Conservation (phyloP, 53 echinoderm and acorn worm species). For the Hippasteria phrygiana region DNA sequence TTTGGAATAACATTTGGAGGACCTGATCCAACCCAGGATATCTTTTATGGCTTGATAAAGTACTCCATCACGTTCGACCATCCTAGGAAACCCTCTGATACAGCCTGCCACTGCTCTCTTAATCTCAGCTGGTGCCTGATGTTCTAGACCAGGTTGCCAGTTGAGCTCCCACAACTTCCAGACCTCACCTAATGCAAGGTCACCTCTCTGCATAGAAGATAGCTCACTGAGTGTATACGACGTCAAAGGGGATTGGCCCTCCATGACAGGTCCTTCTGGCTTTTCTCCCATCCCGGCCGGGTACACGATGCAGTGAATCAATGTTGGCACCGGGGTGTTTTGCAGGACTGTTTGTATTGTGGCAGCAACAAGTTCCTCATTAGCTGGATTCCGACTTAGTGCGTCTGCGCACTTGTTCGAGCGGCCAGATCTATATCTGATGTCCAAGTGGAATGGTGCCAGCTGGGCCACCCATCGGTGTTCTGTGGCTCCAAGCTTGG, state of each 20-base stretch:
- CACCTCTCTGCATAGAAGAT: too few species aligned
- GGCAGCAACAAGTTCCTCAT: not conserved
- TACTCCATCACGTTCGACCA: not conserved
- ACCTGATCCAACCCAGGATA: not conserved
- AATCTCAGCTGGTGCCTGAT: not conserved
- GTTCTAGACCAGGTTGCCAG: not conserved
- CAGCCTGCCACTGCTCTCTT: not conserved
- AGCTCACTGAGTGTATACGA: too few species aligned
- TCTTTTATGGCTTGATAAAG: not conserved
- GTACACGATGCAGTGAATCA: not conserved
- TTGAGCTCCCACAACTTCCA: not conserved
- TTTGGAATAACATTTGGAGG: slow-evolving; percentile 45
- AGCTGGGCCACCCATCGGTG: too few species aligned
- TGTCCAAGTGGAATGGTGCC: slow-evolving; percentile 50
- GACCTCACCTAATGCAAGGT: too few species aligned
- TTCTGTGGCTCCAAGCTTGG: too few species aligned
- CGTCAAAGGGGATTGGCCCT: too few species aligned
- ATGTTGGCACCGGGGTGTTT: not conserved
- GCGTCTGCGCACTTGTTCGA: too few species aligned
- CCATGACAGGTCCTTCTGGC: too few species aligned
- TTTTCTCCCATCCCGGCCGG: not conserved
- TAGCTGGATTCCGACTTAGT: slow-evolving; percentile 57
- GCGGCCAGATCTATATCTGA: slow-evolving; percentile 48
- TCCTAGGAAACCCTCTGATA: not conserved
- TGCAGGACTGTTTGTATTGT: not conserved